phyloP scores from a whole-genome alignment of 2,797 vertebrate genomes.

The Picus viridis region DNA sequence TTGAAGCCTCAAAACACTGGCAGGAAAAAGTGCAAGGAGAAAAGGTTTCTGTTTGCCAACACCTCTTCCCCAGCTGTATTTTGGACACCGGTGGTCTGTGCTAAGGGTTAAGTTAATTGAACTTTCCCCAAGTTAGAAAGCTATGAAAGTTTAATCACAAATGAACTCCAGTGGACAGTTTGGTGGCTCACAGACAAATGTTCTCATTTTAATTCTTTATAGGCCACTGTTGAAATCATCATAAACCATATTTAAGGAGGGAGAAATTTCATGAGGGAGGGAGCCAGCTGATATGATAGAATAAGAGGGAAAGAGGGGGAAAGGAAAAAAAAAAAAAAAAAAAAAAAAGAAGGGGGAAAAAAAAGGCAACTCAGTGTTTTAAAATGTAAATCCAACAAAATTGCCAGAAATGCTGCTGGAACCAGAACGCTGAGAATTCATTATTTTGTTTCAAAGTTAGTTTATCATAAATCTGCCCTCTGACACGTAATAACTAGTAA shows the following conservation, averaged over 20 bases:
- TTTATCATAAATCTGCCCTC: conserved; percentile 82
- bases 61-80: neutral
- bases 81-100: neutral
- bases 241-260: conserved; percentile 59
- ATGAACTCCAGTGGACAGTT: conserved; percentile 40
- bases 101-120: conserved; percentile 48
- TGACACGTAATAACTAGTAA: conserved; percentile 80
- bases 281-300: conserved; percentile 42
- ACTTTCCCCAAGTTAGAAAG: conserved; percentile 29
- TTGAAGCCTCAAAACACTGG: neutral
- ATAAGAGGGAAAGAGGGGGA: neutral
- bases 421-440: conserved; percentile 67
- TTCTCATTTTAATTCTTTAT: conserved; percentile 64
- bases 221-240: conserved; percentile 26
- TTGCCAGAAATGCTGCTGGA: conserved; percentile 69
- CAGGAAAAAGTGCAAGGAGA: neutral
- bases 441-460: conserved; percentile 79
- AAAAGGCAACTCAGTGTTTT: conserved; percentile 67
- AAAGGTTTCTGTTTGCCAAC: neutral
- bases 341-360: neutral
- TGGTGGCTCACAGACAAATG: conserved; percentile 42
- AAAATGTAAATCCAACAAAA: conserved; percentile 75
- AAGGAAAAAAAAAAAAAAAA: no score
- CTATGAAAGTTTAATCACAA: conserved; percentile 45
- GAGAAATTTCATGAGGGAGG: conserved; percentile 42